Conservation (phyloP, 1,140 invertebrate species). For the Habropoda laboriosa region DNA sequence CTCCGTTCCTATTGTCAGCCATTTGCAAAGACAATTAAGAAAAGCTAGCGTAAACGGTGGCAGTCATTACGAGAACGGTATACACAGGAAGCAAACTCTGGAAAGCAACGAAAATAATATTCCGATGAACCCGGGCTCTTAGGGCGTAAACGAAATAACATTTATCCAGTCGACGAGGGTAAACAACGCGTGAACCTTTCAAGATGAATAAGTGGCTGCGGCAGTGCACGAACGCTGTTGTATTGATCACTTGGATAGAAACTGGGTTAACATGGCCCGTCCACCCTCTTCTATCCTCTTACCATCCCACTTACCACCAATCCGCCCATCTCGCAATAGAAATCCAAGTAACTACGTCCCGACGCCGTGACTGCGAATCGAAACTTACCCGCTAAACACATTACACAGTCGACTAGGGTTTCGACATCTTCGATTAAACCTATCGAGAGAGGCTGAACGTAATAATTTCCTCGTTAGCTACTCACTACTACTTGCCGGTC, state of each 20-base stretch:
- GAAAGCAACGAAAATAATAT: conserved; percentile 14
- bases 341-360: conserved; percentile 63
- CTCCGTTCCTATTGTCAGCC: too few relatives aligned
- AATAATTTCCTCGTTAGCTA: conserved; percentile 31
- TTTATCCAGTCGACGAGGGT: conserved; percentile 37
- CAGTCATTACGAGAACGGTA: background rate
- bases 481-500: too few relatives aligned
- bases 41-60: background rate
- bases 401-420: conserved; percentile 38
- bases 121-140: too few relatives aligned
- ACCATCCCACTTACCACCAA: conserved; percentile 60
- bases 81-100: background rate
- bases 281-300: conserved; percentile 61
- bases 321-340: conserved; percentile 50
- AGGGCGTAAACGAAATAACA: conserved; percentile 25
- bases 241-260: conserved; percentile 72
- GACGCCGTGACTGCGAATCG: conserved; percentile 18
- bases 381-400: conserved; percentile 38
- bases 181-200: conserved; percentile 52
- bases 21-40: background rate
- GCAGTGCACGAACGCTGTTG: conserved; percentile 65
- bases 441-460: conserved; percentile 19
- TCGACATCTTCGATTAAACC: conserved; percentile 34
- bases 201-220: conserved; percentile 69
- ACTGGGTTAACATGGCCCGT: conserved; percentile 72